Percentiles rank a stretch among this genome's conserved stretches.
These are phyloP conservation scores for Nymphalis urticae DNA, from an alignment of 2,888 invertebrate species.

Conservation along the genomic window DNA sequence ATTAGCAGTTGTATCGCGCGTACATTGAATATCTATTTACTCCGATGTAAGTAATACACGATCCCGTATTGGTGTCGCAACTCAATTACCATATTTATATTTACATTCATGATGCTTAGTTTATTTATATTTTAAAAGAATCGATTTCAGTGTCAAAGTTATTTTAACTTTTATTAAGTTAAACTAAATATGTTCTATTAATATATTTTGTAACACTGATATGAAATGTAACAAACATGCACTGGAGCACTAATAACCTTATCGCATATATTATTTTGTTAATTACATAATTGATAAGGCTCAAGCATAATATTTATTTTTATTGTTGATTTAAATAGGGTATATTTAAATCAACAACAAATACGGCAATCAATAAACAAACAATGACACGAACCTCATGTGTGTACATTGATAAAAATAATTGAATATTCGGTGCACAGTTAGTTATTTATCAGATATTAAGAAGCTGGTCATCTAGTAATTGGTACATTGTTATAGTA, in stretches of 20 bases:
- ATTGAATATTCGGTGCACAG: background rate
- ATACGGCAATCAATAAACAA: background rate
- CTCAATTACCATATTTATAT: constrained; percentile 15
- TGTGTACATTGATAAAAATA: background rate
- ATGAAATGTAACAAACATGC: background rate
- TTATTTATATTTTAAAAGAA: background rate
- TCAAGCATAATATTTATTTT: background rate
- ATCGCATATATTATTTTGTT: constrained; percentile 1
- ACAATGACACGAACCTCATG: background rate
- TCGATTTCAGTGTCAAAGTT: background rate
- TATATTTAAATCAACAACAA: background rate
- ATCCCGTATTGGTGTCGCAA: constrained; percentile 7
- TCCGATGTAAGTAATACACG: background rate
- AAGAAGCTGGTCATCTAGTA: background rate
- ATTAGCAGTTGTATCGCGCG: constrained; percentile 45
- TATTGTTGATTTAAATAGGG: constrained; percentile 1
- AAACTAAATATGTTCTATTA: background rate
- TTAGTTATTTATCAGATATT: background rate
- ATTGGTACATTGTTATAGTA: constrained; percentile 20
- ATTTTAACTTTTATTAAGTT: background rate
- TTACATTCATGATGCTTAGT: constrained; percentile 22
- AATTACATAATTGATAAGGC: background rate
- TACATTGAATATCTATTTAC: constrained; percentile 15
- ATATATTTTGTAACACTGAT: background rate
- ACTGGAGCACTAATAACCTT: background rate